phyloP scores from a whole-genome alignment of 2,797 vertebrate species.

The Lepilemur ruficaudatus region DNA sequence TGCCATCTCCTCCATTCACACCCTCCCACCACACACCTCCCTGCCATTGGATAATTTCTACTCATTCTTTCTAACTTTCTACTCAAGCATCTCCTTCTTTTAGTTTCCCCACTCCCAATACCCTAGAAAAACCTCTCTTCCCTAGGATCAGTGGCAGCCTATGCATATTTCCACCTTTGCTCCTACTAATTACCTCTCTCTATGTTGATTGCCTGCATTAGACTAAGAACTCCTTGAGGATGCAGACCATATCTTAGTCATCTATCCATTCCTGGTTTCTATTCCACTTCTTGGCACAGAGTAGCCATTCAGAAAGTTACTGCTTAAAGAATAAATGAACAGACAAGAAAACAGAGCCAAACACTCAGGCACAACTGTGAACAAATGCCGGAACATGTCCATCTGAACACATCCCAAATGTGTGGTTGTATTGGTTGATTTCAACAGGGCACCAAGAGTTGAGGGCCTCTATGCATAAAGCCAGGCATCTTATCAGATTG shows the following conservation, averaged over 20 bases:
- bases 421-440: not conserved
- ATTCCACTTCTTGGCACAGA: not conserved
- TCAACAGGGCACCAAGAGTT: not conserved
- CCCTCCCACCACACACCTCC: not conserved
- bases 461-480: not conserved
- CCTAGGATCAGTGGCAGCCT: not conserved
- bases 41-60: not conserved
- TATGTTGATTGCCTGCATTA: not conserved
- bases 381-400: not conserved
- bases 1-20: not conserved
- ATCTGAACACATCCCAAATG: not conserved
- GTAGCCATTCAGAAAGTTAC: not conserved
- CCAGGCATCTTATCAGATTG: not conserved
- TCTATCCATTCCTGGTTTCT: not conserved
- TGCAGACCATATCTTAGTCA: not conserved
- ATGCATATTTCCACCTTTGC: not conserved
- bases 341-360: not conserved
- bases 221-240: not conserved
- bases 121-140: not conserved
- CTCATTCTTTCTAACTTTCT: not conserved
- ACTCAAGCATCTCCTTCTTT: not conserved
- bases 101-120: not conserved
- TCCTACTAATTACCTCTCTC: not conserved
- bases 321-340: not conserved
- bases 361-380: not conserved